These are phyloP conservation scores for Nibea coibor DNA, from an alignment of 2,113 vertebrate genomes.

Conservation along the genomic window DNA sequence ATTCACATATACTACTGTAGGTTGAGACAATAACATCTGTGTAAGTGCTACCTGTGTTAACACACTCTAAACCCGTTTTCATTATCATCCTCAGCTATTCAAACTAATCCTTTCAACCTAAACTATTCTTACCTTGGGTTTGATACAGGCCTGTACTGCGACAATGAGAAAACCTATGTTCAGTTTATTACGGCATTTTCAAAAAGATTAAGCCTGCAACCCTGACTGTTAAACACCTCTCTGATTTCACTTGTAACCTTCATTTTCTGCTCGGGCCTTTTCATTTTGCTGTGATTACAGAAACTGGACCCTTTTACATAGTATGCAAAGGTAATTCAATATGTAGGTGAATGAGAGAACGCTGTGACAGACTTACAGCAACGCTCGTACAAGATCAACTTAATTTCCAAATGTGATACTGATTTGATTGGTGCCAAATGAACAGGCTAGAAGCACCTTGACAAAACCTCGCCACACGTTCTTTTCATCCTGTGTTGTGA, in stretches of 20 bases:
- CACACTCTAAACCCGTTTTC: constrained; percentile 2
- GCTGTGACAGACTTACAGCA: background rate
- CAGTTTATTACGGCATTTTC: background rate
- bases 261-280: background rate
- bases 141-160: background rate
- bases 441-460: background rate
- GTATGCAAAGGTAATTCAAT: background rate
- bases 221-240: background rate
- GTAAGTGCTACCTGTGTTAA: background rate
- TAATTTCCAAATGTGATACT: background rate
- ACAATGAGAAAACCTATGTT: background rate
- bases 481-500: background rate
- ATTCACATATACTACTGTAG: constrained; percentile 2
- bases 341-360: background rate
- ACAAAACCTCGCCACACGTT: background rate
- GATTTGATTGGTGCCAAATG: background rate
- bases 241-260: constrained; percentile 1
- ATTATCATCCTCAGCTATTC: background rate
- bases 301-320: background rate
- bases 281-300: background rate
- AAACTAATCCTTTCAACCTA: background rate
- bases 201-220: background rate
- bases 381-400: background rate
- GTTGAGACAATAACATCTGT: constrained; percentile 20
- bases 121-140: background rate